phyloP scores from a whole-genome alignment of 2,797 vertebrate genomes.

The Sebastiscus tertius region DNA sequence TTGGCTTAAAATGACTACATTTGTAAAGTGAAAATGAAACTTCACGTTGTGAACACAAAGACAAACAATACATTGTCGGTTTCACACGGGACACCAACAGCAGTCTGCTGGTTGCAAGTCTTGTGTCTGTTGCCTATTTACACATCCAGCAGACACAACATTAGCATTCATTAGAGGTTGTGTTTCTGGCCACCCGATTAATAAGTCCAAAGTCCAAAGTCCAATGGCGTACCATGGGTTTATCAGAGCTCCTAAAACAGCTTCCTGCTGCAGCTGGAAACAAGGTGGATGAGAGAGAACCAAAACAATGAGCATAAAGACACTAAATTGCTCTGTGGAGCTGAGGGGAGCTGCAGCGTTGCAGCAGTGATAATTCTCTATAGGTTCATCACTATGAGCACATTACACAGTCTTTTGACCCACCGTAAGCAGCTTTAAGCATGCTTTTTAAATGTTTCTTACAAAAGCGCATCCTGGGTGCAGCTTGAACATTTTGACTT shows the following conservation, averaged over 20 bases:
- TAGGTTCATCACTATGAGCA: background rate
- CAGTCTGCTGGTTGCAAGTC: no score
- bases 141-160: background rate
- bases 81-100: no score
- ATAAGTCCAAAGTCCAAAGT: no score
- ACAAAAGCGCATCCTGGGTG: no score
- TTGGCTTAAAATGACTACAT: no score
- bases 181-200: background rate
- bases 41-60: no score
- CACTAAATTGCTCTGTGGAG: background rate
- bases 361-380: no score
- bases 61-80: no score
- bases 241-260: background rate
- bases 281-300: background rate
- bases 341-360: background rate
- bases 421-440: background rate
- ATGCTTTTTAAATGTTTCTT: background rate
- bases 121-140: no score
- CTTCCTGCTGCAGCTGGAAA: background rate
- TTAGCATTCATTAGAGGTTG: background rate
- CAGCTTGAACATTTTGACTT: no score
- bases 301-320: background rate
- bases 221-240: background rate
- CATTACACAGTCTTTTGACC: background rate
- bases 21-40: no score